phyloP scores from a whole-genome alignment of 2,113 vertebrate species.

The Sebastes fasciatus region DNA sequence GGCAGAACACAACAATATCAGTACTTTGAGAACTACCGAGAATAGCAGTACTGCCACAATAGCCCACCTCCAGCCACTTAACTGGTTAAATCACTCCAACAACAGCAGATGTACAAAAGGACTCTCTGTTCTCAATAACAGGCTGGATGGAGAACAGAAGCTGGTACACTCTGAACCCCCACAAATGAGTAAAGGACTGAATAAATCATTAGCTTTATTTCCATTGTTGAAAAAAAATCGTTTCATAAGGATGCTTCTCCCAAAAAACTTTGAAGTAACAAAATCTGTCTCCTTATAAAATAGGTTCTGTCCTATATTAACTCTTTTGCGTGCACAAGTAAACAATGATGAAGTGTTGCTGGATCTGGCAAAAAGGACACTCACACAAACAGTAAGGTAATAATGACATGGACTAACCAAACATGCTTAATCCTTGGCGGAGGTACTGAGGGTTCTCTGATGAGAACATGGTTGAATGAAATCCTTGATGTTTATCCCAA shows the following conservation, averaged over 20 bases:
- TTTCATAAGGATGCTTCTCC: neutral
- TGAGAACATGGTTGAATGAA: conserved; percentile 82
- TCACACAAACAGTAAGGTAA: conserved; percentile 14
- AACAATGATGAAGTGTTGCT: neutral
- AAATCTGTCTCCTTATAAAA: neutral
- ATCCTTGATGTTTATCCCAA: conserved; percentile 55
- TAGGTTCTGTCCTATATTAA: neutral
- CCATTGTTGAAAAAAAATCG: neutral
- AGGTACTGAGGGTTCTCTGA: conserved; percentile 86
- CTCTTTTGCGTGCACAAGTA: neutral
- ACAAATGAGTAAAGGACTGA: conserved; percentile 18
- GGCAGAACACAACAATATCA: conserved; percentile 11
- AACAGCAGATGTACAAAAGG: conserved; percentile 65
- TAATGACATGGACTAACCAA: conserved; percentile 81
- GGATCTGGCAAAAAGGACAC: neutral
- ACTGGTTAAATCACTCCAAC: conserved; percentile 61
- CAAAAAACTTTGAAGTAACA: neutral
- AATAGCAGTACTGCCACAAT: conserved; percentile 33
- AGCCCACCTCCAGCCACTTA: conserved; percentile 36
- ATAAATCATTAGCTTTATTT: conserved; percentile 4
- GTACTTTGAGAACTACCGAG: conserved; percentile 5
- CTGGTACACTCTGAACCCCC: conserved; percentile 34
- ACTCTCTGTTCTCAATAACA: conserved; percentile 62
- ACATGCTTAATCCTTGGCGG: conserved; percentile 88
- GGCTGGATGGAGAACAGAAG: conserved; percentile 45